These are phyloP conservation scores for Plemyria rubiginata DNA, from an alignment of 2,888 invertebrate species.

Conservation along the genomic window DNA sequence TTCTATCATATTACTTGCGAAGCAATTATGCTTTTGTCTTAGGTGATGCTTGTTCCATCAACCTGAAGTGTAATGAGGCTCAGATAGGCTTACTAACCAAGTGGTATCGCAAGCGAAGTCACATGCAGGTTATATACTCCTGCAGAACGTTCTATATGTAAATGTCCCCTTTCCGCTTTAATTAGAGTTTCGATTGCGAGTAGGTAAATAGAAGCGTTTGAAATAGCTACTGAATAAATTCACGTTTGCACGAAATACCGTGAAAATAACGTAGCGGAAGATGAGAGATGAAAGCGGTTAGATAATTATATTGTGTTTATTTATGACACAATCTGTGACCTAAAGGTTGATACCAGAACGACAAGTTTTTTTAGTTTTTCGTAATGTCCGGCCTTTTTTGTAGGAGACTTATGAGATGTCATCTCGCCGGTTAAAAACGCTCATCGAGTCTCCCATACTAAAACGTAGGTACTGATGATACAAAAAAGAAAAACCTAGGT, in stretches of 20 bases:
- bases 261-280: not conserved
- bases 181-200: slow-evolving; percentile 38
- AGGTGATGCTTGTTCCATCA: too few species aligned
- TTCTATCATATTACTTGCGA: too few species aligned
- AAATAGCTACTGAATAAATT: slow-evolving; percentile 3
- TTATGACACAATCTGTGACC: not conserved
- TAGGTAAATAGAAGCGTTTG: slow-evolving; percentile 3
- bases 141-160: slow-evolving; percentile 15
- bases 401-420: too few species aligned
- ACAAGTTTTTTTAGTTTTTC: too few species aligned
- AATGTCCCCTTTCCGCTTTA: slow-evolving; percentile 31
- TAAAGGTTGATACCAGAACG: too few species aligned
- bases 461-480: too few species aligned
- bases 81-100: not conserved
- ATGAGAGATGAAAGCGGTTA: not conserved
- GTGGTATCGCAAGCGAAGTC: not conserved
- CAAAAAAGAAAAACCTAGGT: too few species aligned
- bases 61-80: too few species aligned
- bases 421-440: too few species aligned
- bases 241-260: not conserved
- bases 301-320: not conserved
- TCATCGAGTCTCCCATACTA: too few species aligned
- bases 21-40: too few species aligned
- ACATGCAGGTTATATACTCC: not conserved
- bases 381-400: too few species aligned